Evolutionary conservation across 2,797 vertebrate species (phyloP), one percentile per base, ranked within the genome.

Genomic region (Acanthurus lineatus): DNA sequence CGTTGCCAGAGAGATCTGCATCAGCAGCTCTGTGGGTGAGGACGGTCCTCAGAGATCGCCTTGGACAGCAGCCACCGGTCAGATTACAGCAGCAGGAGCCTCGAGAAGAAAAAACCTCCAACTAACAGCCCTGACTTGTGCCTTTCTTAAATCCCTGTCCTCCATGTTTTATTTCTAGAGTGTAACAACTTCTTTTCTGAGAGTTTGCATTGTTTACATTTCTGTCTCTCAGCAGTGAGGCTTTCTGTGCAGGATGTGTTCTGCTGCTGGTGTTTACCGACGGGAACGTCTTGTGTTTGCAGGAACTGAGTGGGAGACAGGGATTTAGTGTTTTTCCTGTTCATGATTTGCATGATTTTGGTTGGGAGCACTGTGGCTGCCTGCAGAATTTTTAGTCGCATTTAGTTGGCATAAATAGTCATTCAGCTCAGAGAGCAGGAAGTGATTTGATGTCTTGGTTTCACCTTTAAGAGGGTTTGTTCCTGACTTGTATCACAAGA

Each of bases 191-290:
- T 79, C 49, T 74, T 59, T 69, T 71, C 66, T 81, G 60, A 57
- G 70, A 72, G 67, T 76, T 74, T 73, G 20, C 9, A 20, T 62
- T 78, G 82, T 89, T 89, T 88, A 53, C 66, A 17, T 78, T 80
- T 63, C 61, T 8, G 61, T 72, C 70, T 88, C 73, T 82, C 69
- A 12, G 63, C 81, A 72, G 73, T 4, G 5, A 52, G 25, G 62
- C 69, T 51, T 67, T 56, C 68, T 82, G 45, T 72, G 53, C 70
- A 53, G 69, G 69, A 75, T 61, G 77, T 71, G 61, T 85, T 79
- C 49, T 69, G 69, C 81, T 69, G 73, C 76, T 8, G 58, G 66
- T 89, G 81, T 91, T 89, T 88, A 87, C 79, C 9, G 16, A 80
- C 35, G 78, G 74, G 11, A 53, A 48, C 32, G 20, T 81, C 69